Conservation (phyloP, 2,797 vertebrate species). For the Carcharodon carcharias region DNA sequence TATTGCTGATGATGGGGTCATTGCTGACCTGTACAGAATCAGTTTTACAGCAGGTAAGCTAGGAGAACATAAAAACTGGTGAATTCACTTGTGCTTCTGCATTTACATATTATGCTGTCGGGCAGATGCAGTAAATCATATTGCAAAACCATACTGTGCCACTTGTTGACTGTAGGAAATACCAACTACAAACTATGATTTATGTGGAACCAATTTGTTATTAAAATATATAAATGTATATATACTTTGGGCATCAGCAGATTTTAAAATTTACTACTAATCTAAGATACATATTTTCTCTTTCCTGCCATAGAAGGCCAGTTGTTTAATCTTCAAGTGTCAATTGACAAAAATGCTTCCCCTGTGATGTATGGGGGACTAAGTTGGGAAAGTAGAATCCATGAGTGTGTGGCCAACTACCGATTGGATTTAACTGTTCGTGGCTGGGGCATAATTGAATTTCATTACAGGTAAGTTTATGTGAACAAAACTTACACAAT, state of each 20-base stretch:
- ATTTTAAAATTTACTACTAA: not conserved
- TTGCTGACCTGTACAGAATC: constrained; percentile 44
- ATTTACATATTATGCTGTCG: not conserved
- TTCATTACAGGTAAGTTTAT: constrained; percentile 52
- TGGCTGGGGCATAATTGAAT: constrained; percentile 51
- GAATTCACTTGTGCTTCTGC: not conserved
- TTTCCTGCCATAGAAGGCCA: not conserved
- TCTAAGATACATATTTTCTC: not conserved
- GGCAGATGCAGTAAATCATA: not conserved
- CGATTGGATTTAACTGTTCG: constrained; percentile 25
- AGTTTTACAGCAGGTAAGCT: constrained; percentile 42
- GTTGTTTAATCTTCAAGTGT: constrained; percentile 1
- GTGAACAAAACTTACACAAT: not conserved
- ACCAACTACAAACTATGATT: not conserved
- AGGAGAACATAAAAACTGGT: not conserved
- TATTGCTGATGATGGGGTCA: constrained; percentile 47
- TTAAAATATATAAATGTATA: not conserved
- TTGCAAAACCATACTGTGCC: no score
- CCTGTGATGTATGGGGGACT: constrained; percentile 46
- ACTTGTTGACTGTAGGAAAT: no score
- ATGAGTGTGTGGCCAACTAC: constrained; percentile 48
- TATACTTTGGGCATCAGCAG: not conserved
- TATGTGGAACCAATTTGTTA: not conserved
- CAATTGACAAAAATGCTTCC: constrained; percentile 42
- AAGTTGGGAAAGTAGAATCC: constrained; percentile 43